Base-by-base conservation (phyloP, 2,113 vertebrate species). In the Salvelinus alpinus region DNA sequence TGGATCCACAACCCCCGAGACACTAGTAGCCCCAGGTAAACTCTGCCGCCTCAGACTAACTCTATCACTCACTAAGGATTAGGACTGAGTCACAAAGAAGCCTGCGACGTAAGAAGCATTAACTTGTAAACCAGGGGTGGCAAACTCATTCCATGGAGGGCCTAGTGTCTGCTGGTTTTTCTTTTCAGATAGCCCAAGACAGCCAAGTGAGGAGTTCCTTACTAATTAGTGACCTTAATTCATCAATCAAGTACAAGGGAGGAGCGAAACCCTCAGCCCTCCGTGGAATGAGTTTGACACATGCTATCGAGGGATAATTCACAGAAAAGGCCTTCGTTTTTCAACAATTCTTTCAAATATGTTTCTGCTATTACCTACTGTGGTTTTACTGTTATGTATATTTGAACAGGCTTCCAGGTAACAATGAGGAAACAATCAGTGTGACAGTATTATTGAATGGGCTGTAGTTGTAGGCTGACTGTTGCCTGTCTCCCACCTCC, bases 1-100 rank as follows among this genome's bases (percentile, higher is more conserved):
- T 96, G 97, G 95, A 96, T 99, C 84, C 96, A 95, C 82, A 96
- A 91, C 85, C 95, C 95, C 14, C 92, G 94, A 64, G 97, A 99
- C 72, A 91, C 94, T 22, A 95, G 92, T 82, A 99, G 97, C 82
- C 97, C 97, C 70, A 96, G 98, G 98, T 99, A 90, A 75, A 57
- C 14, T n/a, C 64, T 25, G 9, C 64, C 25, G 22, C 9, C 7
- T 24, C 20, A n/a, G 54, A 44, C 38, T 3, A 12, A 12, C 73
- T 72, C 70, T 72, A 9, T 71, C 47, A 51, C 24, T 27, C 75
- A 47, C 24, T 65, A 77, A 27, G 2, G 3, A 12, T 47, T 24
- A 54, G 66, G 38, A 74, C 76, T 78, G 69, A 83, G 77, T 88
- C 79, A 6, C 14, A 66, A 12, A 9, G 87, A 86, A 91, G 85